Evolutionary conservation across 2,797 vertebrate species (phyloP).

Genomic region (Gephyroberyx darwinii): DNA sequence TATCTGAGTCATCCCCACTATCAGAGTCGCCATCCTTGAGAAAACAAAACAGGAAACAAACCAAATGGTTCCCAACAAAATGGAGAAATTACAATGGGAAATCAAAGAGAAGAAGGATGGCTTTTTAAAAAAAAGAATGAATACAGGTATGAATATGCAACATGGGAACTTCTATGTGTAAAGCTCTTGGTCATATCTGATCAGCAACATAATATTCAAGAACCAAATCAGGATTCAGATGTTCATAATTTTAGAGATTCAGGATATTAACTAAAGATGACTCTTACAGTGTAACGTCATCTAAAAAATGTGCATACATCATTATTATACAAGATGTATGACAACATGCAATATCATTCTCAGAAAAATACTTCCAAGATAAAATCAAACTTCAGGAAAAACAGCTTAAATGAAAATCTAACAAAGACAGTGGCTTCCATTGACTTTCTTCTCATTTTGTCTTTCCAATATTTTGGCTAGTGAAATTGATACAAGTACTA

Average conservation of each 20-base stretch:
- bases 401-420: constrained; percentile 48
- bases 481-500: constrained; percentile 12
- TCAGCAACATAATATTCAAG: constrained; percentile 16
- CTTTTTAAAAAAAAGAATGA: constrained; percentile 78
- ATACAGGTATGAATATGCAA: constrained; percentile 84
- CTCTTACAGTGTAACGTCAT: constrained; percentile 9
- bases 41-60: constrained; percentile 95
- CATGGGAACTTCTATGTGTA: constrained; percentile 74
- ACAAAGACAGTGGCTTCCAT: constrained; percentile 76
- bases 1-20: constrained; percentile 99
- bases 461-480: constrained; percentile 16
- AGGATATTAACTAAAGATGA: constrained; percentile 14
- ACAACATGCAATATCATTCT: constrained; percentile 67
- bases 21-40: constrained; percentile 99
- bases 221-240: constrained; percentile 13
- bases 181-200: constrained; percentile 25
- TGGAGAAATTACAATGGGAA: constrained; percentile 89
- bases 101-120: constrained; percentile 85
- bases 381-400: constrained; percentile 32
- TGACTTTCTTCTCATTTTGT: constrained; percentile 76
- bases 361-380: constrained; percentile 48
- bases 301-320: constrained; percentile 71
- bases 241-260: constrained; percentile 20
- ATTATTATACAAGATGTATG: constrained; percentile 72
- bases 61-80: constrained; percentile 84